Conservation (phyloP, 2,113 vertebrate genomes). For the Oncorhynchus nerka region DNA sequence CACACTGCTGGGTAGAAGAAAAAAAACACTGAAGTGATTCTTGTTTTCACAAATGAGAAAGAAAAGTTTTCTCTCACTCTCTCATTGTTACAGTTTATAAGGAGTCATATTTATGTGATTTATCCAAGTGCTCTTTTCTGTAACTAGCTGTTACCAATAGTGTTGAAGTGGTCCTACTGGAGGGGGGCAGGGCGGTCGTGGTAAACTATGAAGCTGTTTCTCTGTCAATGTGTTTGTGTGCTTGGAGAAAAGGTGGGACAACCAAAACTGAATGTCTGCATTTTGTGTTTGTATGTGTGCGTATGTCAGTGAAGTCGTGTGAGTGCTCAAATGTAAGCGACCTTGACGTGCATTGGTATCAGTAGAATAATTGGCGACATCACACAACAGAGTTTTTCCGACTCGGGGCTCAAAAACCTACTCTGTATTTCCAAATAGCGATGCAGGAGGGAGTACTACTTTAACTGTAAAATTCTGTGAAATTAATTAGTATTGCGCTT, state of each 20-base stretch:
- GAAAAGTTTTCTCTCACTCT: too few species aligned
- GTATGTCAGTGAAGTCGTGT: neutral
- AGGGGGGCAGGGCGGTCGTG: neutral
- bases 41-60: neutral
- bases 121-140: conserved; percentile 57
- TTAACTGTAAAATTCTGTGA: conserved; percentile 39
- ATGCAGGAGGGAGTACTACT: neutral
- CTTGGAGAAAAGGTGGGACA: conserved; percentile 9
- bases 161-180: conserved; percentile 15
- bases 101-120: conserved; percentile 10
- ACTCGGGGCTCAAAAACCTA: neutral
- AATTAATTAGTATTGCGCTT: conserved; percentile 15
- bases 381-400: conserved; percentile 10
- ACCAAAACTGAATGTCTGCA: conserved; percentile 9
- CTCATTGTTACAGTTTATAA: conserved; percentile 18
- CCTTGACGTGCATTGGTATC: neutral
- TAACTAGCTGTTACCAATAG: conserved; percentile 42
- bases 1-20: conserved; percentile 10
- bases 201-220: neutral
- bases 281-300: conserved; percentile 8
- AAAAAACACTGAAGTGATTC: neutral
- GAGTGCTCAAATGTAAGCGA: neutral
- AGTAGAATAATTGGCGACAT: conserved; percentile 11
- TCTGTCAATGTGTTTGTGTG: neutral
- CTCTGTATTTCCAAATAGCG: neutral